Evolutionary conservation across 2,888 invertebrate genomes (phyloP), one percentile per base, ranked within the genome.

Genomic region (Synergus laeviventris): DNA sequence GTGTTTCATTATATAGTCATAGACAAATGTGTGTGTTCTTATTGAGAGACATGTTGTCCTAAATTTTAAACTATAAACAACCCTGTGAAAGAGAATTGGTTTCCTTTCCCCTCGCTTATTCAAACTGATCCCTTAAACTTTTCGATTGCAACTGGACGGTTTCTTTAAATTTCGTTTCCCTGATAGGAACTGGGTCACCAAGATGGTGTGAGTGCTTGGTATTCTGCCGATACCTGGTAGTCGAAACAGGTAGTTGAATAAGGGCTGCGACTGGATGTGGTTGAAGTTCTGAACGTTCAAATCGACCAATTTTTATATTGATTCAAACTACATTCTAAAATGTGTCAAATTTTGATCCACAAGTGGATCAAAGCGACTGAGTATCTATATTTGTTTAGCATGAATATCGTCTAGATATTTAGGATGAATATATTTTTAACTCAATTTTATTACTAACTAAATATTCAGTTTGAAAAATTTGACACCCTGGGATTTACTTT

Each of bases 1-100:
- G 14, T 2, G 5, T 24, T 31, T 60, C 24, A 60, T 59, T 18
- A 54, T 49, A n/a, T n/a, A n/a, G 1, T 12, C 5, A 16, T 45
- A 5, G 16, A 16, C 1, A 1, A 60, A 60, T 60, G 4, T 31
- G 62, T 9, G 62, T 21, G 39, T 66, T 66, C 42, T 16, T 66
- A 39, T 21, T 2, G 12, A 14, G 64, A 62, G 75, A 78, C 84
- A 80, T 84, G 81, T 84, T 89, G 86, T 89, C 89, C 89, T 83
- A 87, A 89, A 88, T 90, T 84, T 82, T 75, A 85, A 87, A 86
- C 84, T 87, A 89, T 88, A 90, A 90, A 89, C 89, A 89, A 90
- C 89, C 90, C 88, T 87, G 86, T 78, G 81, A 83, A 81, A 82
- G 83, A 82, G 80, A 66, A 78, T 77, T 45, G 74, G 76, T 78